These are phyloP conservation scores for Anas platyrhynchos DNA, from an alignment of 2,113 vertebrate species.

Conservation along the genomic window DNA sequence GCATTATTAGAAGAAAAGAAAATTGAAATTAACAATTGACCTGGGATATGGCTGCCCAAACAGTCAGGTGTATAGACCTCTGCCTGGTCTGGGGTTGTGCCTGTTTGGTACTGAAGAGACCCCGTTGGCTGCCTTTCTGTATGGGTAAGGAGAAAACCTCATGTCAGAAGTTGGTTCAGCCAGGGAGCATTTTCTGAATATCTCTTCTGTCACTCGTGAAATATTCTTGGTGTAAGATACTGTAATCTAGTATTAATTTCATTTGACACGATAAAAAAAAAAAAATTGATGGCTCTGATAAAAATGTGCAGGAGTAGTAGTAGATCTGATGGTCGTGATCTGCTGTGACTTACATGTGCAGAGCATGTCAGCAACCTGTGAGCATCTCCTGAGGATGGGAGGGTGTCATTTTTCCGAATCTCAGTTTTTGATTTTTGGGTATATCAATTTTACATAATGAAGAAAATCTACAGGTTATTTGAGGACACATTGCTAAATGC, in stretches of 20 bases:
- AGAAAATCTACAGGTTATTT: background rate
- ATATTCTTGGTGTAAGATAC: background rate
- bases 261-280: background rate
- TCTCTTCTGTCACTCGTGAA: background rate
- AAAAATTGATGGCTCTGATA: accelerated
- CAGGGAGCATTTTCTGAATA: accelerated
- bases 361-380: accelerated
- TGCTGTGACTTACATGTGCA: background rate
- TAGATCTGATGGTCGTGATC: background rate
- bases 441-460: background rate
- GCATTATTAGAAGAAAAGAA: background rate
- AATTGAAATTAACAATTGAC: accelerated
- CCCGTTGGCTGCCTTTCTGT: background rate
- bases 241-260: background rate
- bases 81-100: too few species aligned
- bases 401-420: accelerated
- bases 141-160: background rate
- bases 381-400: background rate
- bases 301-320: accelerated
- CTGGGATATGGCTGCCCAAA: background rate
- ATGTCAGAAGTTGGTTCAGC: background rate
- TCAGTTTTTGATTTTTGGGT: background rate
- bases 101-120: background rate
- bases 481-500: background rate
- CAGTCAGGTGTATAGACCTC: too few species aligned